Base-by-base conservation (phyloP, 2,113 vertebrate species). In the Neopipo cinnamomea region DNA sequence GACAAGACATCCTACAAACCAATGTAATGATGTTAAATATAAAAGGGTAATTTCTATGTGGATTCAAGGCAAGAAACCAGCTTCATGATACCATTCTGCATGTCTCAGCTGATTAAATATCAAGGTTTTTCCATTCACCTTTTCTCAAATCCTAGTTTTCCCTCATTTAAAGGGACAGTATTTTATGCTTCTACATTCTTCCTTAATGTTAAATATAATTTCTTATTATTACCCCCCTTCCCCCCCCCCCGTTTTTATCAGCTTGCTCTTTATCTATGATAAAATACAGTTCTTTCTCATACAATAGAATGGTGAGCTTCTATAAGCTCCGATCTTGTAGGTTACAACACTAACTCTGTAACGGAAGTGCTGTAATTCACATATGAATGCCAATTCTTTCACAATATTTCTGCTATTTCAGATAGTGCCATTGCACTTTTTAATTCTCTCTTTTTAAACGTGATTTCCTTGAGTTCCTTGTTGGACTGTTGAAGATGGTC, bases 11-110 rank as follows among this genome's bases (percentile, higher is more conserved):
- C 47, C 47, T 95, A 89, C 85, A 76, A 86, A 91, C 62, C 67
- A 86, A 58, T 19, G 5, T 58, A 93, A 89, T 47, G n/a, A 91
- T 79, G 86, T 8, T 89, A 63, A 89, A 89, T 86, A 89, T 74
- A 83, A 83, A 96, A 89, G 31, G 39, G 47, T 72, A 93, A 95
- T 93, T 91, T 83, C 18, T 89, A 72, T 63, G 47, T 83, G 85
- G 47, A 89, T 91, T 93, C 85, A 86, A 80, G 76, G 35, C 47
- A 86, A 86, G 76, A 79, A 91, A 91, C 28, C 28, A 63, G 42
- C 19, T 28, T 96, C 12, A 58, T 41, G 67, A 76, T 72, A 67
- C 31, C 31, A 31, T 89, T 89, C 85, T 83, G 21, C 35, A 76
- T 56, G 42, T 59, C 52, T 84, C 58, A 49, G 42, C 37, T 83